A percentile compares a stretch with the other conserved stretches of the same genome.
These are phyloP conservation scores for Danaus melanippus DNA, from an alignment of 1,140 invertebrate species.

Conservation along the genomic window DNA sequence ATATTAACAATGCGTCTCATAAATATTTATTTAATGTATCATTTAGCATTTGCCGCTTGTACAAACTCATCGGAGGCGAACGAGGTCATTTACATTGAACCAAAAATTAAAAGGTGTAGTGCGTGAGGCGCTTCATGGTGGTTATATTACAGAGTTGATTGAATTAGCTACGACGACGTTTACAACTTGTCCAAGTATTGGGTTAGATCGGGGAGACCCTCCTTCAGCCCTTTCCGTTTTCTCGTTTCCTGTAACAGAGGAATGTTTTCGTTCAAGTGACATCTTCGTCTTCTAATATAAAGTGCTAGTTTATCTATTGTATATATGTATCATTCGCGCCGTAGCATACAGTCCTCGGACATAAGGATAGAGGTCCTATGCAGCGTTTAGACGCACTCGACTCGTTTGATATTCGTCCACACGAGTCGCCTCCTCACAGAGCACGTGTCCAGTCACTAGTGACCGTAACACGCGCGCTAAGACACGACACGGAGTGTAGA, in stretches of 20 bases:
- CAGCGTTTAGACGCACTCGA: conserved; percentile 70
- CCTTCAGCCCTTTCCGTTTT: conserved; percentile 99
- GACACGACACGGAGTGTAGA: conserved; percentile 41
- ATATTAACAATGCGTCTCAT: conserved; percentile 40
- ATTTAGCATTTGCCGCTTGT: conserved; percentile 18
- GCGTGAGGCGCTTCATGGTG: conserved; percentile 55
- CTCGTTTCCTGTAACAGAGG: conserved; percentile 85
- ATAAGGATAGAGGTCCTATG: conserved; percentile 79
- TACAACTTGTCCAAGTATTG: conserved; percentile 97
- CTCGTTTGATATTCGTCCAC: conserved; percentile 29
- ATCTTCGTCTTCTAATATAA: too few species aligned
- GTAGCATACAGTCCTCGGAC: conserved; percentile 74
- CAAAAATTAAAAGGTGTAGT: conserved; percentile 29
- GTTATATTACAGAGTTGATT: conserved; percentile 64
- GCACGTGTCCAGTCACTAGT: conserved; percentile 9
- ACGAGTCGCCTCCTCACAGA: conserved; percentile 38
- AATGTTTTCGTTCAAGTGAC: conserved; percentile 9
- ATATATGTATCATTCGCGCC: conserved; percentile 53
- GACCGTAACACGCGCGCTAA: conserved; percentile 30
- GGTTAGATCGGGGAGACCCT: conserved; percentile 93
- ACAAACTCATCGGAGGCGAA: conserved; percentile 29
- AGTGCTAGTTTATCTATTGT: too few species aligned
- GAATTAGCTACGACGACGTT: conserved; percentile 71
- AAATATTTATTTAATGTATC: conserved; percentile 36
- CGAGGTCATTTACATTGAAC: conserved; percentile 27